Base-by-base conservation (phyloP, 2,888 invertebrate genomes). In the Ypsolopha sequella region DNA sequence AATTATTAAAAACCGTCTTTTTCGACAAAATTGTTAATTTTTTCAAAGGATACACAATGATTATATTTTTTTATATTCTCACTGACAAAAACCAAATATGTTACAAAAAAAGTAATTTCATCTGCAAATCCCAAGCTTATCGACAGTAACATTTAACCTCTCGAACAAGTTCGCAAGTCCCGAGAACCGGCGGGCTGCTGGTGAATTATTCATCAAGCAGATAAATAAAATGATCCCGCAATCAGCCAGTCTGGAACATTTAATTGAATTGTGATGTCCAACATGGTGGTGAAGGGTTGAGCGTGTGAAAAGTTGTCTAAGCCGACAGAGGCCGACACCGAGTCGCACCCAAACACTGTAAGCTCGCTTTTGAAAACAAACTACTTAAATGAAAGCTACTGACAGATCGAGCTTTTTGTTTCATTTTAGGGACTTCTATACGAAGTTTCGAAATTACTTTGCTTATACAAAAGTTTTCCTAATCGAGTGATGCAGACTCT, bases 201-300 rank as follows among this genome's bases (percentile, higher is more conserved):
- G 61, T 73, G 72, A 68, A 74, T 75, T 66, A 74, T 74, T 73
- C 73, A 73, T 72, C 58, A 55, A 56, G 54, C 51, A 61, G 58
- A 65, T 67, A 72, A 68, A 73, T 68, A 70, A 70, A 71, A 68
- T 63, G 68, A 70, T 64, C 61, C 63, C 64, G 66, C 65, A 69
- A 73, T 72, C 66, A 70, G 62, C 64, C 60, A 57, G 60, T 62
- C 61, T 62, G 60, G 63, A 63, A 64, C 68, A 63, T 68, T 70
- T 73, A 71, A 73, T 74, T 73, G 72, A 73, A 70, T 73, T 70
- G 65, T 72, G 69, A 68, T 71, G 68, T 69, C 64, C 63, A 64
- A 61, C 61, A 63, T 62, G 66, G 65, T 6, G 10, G 10, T 64
- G 67, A 69, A 64, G 64, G 70, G 65, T 66, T 62, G 24, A 60